A percentile compares a stretch with the other conserved stretches of the same genome.
Conservation (phyloP, 2,797 vertebrate species). For the Poeciliopsis turneri region DNA sequence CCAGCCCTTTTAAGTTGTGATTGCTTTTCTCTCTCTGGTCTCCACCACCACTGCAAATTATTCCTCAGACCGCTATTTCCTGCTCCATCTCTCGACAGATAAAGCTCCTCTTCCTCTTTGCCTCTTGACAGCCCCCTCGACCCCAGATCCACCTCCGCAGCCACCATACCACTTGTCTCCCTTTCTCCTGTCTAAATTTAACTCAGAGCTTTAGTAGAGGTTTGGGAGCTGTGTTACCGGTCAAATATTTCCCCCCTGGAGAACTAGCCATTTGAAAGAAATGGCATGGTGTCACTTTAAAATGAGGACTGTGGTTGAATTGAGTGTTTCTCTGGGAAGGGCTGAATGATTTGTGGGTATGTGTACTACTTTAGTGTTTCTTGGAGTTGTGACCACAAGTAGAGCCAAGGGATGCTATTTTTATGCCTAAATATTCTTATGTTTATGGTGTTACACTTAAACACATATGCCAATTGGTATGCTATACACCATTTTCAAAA, state of each 20-base stretch:
- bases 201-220: slow-evolving; percentile 24
- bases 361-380: not conserved
- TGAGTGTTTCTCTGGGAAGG: slow-evolving; percentile 10
- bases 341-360: not conserved
- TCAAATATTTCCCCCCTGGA: slow-evolving; percentile 28
- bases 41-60: slow-evolving; percentile 60
- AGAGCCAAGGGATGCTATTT: not conserved
- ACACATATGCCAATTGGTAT: not conserved
- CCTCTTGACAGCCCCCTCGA: slow-evolving; percentile 56
- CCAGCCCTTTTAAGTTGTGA: slow-evolving; percentile 74
- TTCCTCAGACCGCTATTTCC: slow-evolving; percentile 75
- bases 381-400: not conserved
- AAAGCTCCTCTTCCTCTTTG: slow-evolving; percentile 63
- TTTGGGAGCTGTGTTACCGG: slow-evolving; percentile 28
- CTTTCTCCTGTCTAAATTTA: slow-evolving; percentile 44
- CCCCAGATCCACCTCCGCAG: slow-evolving; percentile 12
- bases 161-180: slow-evolving; percentile 3
- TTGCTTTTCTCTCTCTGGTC: slow-evolving; percentile 75
- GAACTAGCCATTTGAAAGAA: slow-evolving; percentile 5
- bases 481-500: not conserved
- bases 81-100: slow-evolving; percentile 67
- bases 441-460: not conserved
- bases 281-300: slow-evolving; percentile 3
- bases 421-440: not conserved
- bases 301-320: not conserved